Base-by-base conservation (phyloP, 2,888 invertebrate genomes). In the Timema cristinae region DNA sequence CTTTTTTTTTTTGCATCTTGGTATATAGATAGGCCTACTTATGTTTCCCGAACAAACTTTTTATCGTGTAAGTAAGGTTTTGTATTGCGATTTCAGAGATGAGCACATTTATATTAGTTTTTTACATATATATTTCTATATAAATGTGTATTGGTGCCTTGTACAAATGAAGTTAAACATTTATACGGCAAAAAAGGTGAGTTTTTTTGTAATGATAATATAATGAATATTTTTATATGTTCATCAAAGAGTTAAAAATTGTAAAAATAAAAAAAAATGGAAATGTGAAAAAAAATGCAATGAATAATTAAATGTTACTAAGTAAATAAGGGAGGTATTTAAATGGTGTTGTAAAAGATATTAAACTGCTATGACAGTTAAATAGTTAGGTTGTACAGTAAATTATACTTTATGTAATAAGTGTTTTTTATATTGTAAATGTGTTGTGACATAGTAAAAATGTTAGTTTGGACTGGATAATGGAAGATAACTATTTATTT, bases 171-270 rank as follows among this genome's bases (percentile, higher is more conserved):
- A 76, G 80, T 79, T 80, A 80, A 87, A 87, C 74, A 75, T 75
- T 85, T 85, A 86, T 88, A 88, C 88, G 87, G 84, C 83, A 82
- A 85, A 75, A 32, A 48, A 32, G 73, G 85, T 87, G 87, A 88
- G 85, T 88, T 89, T 76, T 89, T 76, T 89, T 89, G 87, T 88
- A 88, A 87, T 85, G 86, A 87, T 86, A 84, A 82, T 82, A 82
- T 82, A 83, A 86, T 86, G 87, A 88, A 87, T 87, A 88, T 89
- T 89, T 89, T 87, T 88, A 86, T 88, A 88, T 88, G 88, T 88
- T 88, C 71, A 61, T 74, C 75, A 73, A 67, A 71, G 70, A 70
- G 67, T 71, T 72, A 73, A 74, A 68, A 72, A 56, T 32, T 32
- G 32, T 32, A 32, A 32, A 67, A 71, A 73, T 72, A 32, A 32